Evolutionary conservation across 1,140 invertebrate genomes (phyloP), one percentile per base, ranked within the genome.

Genomic region (Aphis gossypii): DNA sequence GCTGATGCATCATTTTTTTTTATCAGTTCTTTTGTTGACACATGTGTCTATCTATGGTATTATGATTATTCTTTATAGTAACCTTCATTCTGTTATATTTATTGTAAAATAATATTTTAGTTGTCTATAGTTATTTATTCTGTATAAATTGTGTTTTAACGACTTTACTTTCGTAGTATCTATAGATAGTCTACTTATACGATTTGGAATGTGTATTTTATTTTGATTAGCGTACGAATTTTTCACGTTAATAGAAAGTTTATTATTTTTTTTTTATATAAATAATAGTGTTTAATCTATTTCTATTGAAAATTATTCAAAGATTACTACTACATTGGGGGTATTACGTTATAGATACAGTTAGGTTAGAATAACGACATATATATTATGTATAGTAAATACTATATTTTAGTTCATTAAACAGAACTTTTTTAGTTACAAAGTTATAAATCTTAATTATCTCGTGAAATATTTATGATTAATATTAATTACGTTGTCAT

Each of bases 11-110:
- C 21, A 38, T 56, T 54, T 41, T 54, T 46, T 46, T 54, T n/a
- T 84, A 84, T 84, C 23, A 88, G n/a, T 76, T 89, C 21, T 89
- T 41, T 89, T 89, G n/a, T 89, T 88, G 38, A 86, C 38, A 88
- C 30, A 48, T n/a, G 4, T n/a, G 44, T 86, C 38, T 87, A 86
- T 86, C 41, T 46, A 44, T 86, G 23, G 41, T 46, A 46, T 86
- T 46, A 44, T 86, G 84, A 86, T 46, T 86, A 46, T 23, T 46
- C 46, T 86, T 41, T 44, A 86, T 86, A 86, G 41, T 84, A 82
- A 82, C 35, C 76, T 83, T 83, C 35, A 44, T 30, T 86, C 44
- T 30, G 38, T 86, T 46, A 2, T 88, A n/a, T 35, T 35, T 88
- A 48, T 88, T 88, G n/a, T 88, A 88, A 35, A 88, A 51, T 88